Evolutionary conservation across 2,797 vertebrate genomes (phyloP).

Genomic region (Muraenolepis orangiensis): DNA sequence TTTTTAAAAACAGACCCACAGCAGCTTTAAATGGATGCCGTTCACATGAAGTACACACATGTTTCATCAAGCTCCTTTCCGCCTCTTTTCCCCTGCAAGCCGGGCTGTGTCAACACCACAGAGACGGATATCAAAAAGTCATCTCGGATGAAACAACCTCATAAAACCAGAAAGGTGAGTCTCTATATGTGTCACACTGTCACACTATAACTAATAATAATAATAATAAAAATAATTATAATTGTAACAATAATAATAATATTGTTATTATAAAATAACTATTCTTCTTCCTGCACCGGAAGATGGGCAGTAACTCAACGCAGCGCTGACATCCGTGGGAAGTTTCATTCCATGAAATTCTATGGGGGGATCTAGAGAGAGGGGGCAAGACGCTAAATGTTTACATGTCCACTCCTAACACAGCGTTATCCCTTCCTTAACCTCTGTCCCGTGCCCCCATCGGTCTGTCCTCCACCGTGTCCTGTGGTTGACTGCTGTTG

Average conservation of each 20-base stretch:
- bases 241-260: no score
- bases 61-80: background rate
- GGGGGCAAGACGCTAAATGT: background rate
- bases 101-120: conserved; percentile 85
- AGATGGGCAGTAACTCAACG: no score
- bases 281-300: no score
- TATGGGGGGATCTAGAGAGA: conserved; percentile 6
- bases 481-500: background rate
- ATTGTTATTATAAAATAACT: no score
- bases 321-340: no score
- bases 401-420: background rate
- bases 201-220: background rate
- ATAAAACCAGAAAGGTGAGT: conserved; percentile 82
- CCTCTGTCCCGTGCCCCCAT: background rate
- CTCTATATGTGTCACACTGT: no score
- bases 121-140: conserved; percentile 88
- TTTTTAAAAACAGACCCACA: no score
- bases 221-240: background rate
- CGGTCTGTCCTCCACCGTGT: background rate
- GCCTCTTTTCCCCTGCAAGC: conserved; percentile 57
- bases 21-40: background rate
- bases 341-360: no score
- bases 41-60: background rate
- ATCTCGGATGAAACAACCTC: conserved; percentile 83
- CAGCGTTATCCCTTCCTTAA: background rate